Evolutionary conservation across 2,888 invertebrate species (phyloP).

Genomic region (Xiphydria camelus): DNA sequence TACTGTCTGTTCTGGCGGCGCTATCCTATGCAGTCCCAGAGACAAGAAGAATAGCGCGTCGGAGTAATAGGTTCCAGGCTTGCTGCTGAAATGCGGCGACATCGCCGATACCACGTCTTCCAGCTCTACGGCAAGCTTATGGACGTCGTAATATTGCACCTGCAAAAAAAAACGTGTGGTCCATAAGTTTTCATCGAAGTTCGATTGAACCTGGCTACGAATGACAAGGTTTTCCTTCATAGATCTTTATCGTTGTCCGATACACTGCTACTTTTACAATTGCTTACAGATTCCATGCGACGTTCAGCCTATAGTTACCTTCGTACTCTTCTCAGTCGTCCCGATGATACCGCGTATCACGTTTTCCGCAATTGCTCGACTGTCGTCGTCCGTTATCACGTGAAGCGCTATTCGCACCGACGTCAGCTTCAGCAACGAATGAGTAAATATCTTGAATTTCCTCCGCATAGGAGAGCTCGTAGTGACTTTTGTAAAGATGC

Average conservation of each 20-base stretch:
- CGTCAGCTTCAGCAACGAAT: slow-evolving; percentile 60
- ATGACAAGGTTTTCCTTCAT: neutral
- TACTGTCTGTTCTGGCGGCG: slow-evolving; percentile 64
- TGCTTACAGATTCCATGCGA: too few species aligned
- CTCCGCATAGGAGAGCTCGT: slow-evolving; percentile 60
- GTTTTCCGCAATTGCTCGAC: slow-evolving; percentile 61
- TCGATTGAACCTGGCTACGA: neutral
- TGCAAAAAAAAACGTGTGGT: slow-evolving; percentile 36
- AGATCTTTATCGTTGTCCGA: too few species aligned
- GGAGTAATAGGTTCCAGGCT: slow-evolving; percentile 75
- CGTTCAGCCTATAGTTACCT: slow-evolving; percentile 53
- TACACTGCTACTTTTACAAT: too few species aligned
- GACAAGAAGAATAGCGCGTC: slow-evolving; percentile 80
- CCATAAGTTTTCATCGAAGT: slow-evolving; percentile 1
- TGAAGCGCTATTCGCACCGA: slow-evolving; percentile 63
- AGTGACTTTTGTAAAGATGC: slow-evolving; percentile 64
- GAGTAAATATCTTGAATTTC: slow-evolving; percentile 61
- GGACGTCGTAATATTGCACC: slow-evolving; percentile 67
- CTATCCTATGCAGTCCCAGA: slow-evolving; percentile 71
- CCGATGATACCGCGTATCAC: slow-evolving; percentile 56
- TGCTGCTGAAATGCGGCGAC: slow-evolving; percentile 73
- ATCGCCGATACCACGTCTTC: slow-evolving; percentile 68
- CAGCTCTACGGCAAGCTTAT: slow-evolving; percentile 63
- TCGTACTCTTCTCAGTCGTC: slow-evolving; percentile 50
- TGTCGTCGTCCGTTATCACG: slow-evolving; percentile 66